Percentiles rank a stretch among this genome's conserved stretches.
phyloP scores from a whole-genome alignment of 2,888 invertebrate species.

The Hymenopus coronatus region DNA sequence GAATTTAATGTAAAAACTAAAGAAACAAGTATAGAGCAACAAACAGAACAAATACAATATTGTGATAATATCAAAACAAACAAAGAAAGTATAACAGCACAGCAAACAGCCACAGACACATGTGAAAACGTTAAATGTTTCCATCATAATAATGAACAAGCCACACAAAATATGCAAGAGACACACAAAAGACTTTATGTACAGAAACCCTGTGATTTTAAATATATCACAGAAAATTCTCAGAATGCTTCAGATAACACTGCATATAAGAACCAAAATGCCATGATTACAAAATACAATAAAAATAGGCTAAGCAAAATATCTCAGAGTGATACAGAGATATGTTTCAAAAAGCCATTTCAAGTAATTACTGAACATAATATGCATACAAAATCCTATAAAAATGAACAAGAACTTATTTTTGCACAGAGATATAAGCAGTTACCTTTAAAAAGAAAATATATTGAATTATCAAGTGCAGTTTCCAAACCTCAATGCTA shows the following conservation, averaged over 20 bases:
- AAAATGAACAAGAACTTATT: not conserved
- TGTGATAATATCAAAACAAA: not conserved
- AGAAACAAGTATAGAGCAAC: not conserved
- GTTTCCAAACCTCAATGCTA: not conserved
- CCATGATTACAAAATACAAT: not conserved
- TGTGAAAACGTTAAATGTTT: not conserved
- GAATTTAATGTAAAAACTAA: no score
- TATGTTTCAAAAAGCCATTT: not conserved
- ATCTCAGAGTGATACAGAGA: not conserved
- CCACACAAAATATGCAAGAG: not conserved
- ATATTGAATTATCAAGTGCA: not conserved
- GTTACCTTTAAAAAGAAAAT: not conserved
- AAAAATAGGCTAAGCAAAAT: not conserved
- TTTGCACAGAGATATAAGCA: not conserved
- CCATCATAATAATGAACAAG: not conserved
- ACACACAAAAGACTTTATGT: not conserved
- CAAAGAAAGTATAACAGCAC: not conserved
- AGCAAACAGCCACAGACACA: not conserved
- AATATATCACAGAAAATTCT: not conserved
- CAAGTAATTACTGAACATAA: not conserved
- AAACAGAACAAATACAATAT: not conserved
- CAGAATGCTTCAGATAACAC: not conserved
- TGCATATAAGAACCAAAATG: not conserved
- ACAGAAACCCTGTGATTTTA: not conserved
- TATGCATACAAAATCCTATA: not conserved